phyloP scores from a whole-genome alignment of 2,888 invertebrate genomes.

The Crepidodera aurea region DNA sequence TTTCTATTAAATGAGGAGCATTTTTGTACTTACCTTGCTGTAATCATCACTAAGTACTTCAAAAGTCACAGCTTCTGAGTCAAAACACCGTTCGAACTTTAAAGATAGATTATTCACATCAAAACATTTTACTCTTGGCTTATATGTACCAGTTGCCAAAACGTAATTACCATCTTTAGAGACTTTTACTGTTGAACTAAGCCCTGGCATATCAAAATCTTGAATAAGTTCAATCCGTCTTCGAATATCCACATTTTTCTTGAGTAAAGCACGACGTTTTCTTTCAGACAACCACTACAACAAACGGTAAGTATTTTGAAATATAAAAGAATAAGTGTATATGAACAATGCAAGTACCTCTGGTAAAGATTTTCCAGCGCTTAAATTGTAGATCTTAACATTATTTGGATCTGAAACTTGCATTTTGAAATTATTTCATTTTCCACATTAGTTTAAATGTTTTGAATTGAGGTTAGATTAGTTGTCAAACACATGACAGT shows the following conservation, averaged over 20 bases:
- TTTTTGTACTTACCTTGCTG: conserved; percentile 81
- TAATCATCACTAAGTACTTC: conserved; percentile 95
- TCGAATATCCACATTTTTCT: conserved; percentile 89
- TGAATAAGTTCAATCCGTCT: conserved; percentile 95
- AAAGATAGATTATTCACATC: conserved; percentile 95
- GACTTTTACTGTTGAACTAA: conserved; percentile 84
- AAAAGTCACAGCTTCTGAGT: conserved; percentile 95
- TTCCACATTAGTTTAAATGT: conserved; percentile 1
- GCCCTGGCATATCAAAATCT: conserved; percentile 98
- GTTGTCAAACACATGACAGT: background rate
- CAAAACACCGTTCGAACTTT: conserved; percentile 98
- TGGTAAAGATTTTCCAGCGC: conserved; percentile 94
- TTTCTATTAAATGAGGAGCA: background rate
- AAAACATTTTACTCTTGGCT: conserved; percentile 94
- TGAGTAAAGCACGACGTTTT: conserved; percentile 80
- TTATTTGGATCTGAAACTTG: conserved; percentile 93
- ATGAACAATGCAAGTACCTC: conserved; percentile 76
- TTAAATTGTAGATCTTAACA: conserved; percentile 97
- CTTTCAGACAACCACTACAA: conserved; percentile 88
- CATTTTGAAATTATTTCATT: conserved; percentile 65
- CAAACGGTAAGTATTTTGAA: conserved; percentile 47
- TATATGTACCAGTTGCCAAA: conserved; percentile 93
- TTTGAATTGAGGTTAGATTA: conserved; percentile 1
- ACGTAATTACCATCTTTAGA: conserved; percentile 94
- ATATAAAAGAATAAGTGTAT: background rate